Base-by-base conservation (phyloP, 1,140 invertebrate genomes). In the Oncopodura yosiiana region DNA sequence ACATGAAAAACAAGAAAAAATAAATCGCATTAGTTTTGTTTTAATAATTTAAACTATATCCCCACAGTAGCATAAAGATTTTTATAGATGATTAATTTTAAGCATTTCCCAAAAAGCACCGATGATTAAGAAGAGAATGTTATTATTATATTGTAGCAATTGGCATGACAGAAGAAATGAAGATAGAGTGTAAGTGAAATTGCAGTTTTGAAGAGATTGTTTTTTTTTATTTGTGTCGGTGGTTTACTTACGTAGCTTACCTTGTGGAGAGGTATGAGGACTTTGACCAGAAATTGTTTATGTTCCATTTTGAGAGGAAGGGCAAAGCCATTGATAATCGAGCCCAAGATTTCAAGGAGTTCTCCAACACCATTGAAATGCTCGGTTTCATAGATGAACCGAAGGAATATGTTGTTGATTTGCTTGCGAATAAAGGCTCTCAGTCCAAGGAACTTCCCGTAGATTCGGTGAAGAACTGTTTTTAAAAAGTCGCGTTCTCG, bases 331-430 rank as follows among this genome's bases (percentile, higher is more conserved):
- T 98, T 98, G 70, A 98, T 98, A 75, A 98, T 97, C 75, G 90
- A 74, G 75, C 95, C 95, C 72, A 99, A 79, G 72, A 99, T 99
- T 81, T 99, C 95, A 67, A 99, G 77, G 67, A 99, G 77, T 75
- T 99, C 95, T 58, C 91, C 94, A 59, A 99, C 91, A 61, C 95
- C 95, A 75, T 99, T 99, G 73, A 98, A 97, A 73, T 95, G 93
- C 78, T 99, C 95, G 62, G 94, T 99, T 79, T 99, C 95, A 76
- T 99, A 99, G 65, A 99, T 93, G 78, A 99, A 99, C 78, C 92
- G 82, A 67, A 85, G 78, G 72, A 94, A 99, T 74, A 99, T 97
- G 77, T 98, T 97, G 75, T 98, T 99, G 69, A 99, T 98, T 78
- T 99, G 94, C 84, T 98, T 98, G 70, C 95, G 83, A 75, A 99